phyloP scores from a whole-genome alignment of 2,113 vertebrate genomes.

The Artemisiospiza belli region DNA sequence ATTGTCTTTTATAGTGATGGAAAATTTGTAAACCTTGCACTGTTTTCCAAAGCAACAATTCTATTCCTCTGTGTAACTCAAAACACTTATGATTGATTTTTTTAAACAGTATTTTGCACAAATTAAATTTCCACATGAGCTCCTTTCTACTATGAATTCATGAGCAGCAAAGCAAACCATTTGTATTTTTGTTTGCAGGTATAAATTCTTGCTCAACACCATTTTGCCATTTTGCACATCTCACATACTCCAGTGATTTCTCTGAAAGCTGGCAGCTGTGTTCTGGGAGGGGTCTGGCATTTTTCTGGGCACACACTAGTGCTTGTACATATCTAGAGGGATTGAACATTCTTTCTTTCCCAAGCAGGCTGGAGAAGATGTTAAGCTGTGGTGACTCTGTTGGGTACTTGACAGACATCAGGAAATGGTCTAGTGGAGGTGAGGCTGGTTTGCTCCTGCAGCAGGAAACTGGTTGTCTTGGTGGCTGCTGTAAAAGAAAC shows the following conservation, averaged over 20 bases:
- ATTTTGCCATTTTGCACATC: not conserved
- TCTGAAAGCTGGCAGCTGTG: not conserved
- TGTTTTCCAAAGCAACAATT: not conserved
- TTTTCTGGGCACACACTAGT: not conserved
- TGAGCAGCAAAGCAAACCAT: not conserved
- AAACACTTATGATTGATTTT: not conserved
- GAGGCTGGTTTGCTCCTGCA: not conserved
- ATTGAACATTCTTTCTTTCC: not conserved
- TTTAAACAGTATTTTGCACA: not conserved
- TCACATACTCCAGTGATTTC: not conserved
- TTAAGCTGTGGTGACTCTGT: not conserved
- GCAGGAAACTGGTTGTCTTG: not conserved
- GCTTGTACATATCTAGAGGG: not conserved
- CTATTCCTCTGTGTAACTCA: not conserved
- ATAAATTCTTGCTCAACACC: not conserved
- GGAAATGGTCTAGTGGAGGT: not conserved
- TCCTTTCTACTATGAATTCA: not conserved
- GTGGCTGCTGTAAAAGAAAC: not conserved
- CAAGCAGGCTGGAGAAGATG: not conserved
- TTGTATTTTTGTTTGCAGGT: not conserved
- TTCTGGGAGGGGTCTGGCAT: not conserved
- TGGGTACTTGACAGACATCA: not conserved
- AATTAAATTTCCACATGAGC: not conserved
- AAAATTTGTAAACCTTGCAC: not conserved
- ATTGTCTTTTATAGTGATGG: not conserved